Conservation (phyloP, 2,888 invertebrate species). For the Criorhina ranunculi region DNA sequence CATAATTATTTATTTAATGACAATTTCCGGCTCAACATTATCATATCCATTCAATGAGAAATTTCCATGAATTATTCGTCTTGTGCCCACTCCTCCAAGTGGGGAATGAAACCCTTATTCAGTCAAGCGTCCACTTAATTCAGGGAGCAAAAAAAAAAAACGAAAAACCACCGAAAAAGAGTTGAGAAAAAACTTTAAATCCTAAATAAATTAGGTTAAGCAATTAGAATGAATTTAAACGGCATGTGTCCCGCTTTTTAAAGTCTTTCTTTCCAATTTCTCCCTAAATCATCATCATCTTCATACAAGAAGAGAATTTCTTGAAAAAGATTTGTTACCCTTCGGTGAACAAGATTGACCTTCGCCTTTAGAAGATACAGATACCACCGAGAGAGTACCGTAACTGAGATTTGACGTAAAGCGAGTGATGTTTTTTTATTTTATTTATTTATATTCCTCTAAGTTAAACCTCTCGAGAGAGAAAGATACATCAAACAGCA, state of each 20-base stretch:
- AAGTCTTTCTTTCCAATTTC: slow-evolving; percentile 9
- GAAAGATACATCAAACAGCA: slow-evolving; percentile 44
- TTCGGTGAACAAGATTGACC: slow-evolving; percentile 71
- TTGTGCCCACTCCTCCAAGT: slow-evolving; percentile 7
- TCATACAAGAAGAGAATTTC: slow-evolving; percentile 1
- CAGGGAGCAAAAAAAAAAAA: slow-evolving; percentile 31
- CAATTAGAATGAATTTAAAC: slow-evolving; percentile 63
- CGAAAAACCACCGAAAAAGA: slow-evolving; percentile 4
- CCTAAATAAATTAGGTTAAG: slow-evolving; percentile 61
- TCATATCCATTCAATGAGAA: slow-evolving; percentile 63
- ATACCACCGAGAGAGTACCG: slow-evolving; percentile 67
- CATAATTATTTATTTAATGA: slow-evolving; percentile 69
- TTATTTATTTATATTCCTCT: too few species aligned
- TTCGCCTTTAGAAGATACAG: slow-evolving; percentile 63
- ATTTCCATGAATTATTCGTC: slow-evolving; percentile 59
- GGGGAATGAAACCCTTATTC: slow-evolving; percentile 59
- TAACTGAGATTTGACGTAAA: slow-evolving; percentile 69
- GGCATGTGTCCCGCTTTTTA: slow-evolving; percentile 20
- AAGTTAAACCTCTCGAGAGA: slow-evolving; percentile 35
- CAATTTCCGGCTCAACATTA: slow-evolving; percentile 68
- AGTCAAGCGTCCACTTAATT: slow-evolving; percentile 61
- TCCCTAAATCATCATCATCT: neutral
- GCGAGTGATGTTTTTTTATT: slow-evolving; percentile 19
- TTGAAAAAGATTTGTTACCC: slow-evolving; percentile 59
- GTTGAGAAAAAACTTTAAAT: slow-evolving; percentile 2